Evolutionary conservation across 2,797 vertebrate genomes (phyloP).

Genomic region (Anguilla megastoma): DNA sequence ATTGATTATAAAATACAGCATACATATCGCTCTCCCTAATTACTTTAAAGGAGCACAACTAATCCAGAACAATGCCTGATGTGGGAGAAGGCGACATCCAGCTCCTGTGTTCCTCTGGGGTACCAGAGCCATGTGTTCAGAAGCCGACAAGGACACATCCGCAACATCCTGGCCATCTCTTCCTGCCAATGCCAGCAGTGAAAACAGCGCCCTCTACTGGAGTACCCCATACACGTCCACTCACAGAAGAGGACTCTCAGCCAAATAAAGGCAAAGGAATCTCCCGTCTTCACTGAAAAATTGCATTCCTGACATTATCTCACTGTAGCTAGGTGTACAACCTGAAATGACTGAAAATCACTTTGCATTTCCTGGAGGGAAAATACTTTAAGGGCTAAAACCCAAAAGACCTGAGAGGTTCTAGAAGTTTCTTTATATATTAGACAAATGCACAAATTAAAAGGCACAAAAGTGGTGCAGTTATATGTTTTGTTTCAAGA

Average conservation of each 20-base stretch:
- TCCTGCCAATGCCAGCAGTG: slow-evolving; percentile 67
- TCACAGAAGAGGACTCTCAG: background rate
- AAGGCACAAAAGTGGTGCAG: background rate
- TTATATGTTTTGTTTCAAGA: background rate
- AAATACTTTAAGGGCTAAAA: background rate
- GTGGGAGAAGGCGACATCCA: slow-evolving; percentile 64
- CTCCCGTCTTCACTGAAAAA: background rate
- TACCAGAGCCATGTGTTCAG: slow-evolving; percentile 63
- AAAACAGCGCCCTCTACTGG: slow-evolving; percentile 51
- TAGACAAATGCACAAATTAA: background rate
- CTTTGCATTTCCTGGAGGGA: background rate
- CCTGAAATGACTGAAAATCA: background rate
- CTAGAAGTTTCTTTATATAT: background rate
- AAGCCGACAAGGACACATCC: slow-evolving; percentile 59
- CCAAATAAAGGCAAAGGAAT: background rate
- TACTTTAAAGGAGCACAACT: slow-evolving; percentile 60
- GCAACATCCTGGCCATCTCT: slow-evolving; percentile 63
- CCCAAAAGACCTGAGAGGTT: background rate
- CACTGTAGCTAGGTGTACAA: slow-evolving; percentile 17
- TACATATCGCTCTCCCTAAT: slow-evolving; percentile 11
- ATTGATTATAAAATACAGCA: background rate
- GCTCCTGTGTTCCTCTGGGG: slow-evolving; percentile 60
- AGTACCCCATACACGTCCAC: background rate
- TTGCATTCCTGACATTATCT: background rate
- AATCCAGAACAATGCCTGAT: slow-evolving; percentile 60